Evolutionary conservation across 2,888 invertebrate genomes (phyloP), one percentile per base, ranked within the genome.

Genomic region (Crossocerus cetratus): DNA sequence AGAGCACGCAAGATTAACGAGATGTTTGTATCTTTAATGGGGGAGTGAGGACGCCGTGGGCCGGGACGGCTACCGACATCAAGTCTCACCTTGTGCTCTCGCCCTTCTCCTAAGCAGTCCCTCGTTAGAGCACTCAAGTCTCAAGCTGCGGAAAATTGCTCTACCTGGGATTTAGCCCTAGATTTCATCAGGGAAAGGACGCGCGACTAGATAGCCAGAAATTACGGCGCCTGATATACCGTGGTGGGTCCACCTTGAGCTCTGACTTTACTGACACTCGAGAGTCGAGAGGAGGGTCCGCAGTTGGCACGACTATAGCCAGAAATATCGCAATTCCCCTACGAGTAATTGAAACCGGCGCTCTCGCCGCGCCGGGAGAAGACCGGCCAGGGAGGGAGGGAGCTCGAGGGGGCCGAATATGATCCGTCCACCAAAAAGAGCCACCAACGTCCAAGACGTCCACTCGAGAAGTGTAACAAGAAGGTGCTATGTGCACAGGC

Each of bases 1-100:
- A n/a, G n/a, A n/a, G n/a, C 75, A 68, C 74, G 70, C 64, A 64
- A 82, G 80, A 81, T 81, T 82, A 80, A 81, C 80, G 77, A 74
- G n/a, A 69, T 64, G 77, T 67, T 62, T 72, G 68, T 81, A 82
- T 70, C 79, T 77, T 81, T 82, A 82, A 81, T 82, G 81, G 82
- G 59, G 45, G 72, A 65, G 58, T 69, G 63, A 72, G 72, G 74
- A 32, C 32, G n/a, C n/a, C n/a, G n/a, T n/a, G n/a, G n/a, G n/a
- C n/a, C n/a, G n/a, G n/a, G n/a, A n/a, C n/a, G n/a, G n/a, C n/a
- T 67, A 59, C 58, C 63, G 57, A 70, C 71, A 78, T 76, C 57
- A 66, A 65, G 67, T 42, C 66, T 67, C 49, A 56, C 53, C 72
- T 49, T 22, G 60, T 49, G 4, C 55, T 60, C n/a, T 44, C 22